These are phyloP conservation scores for Netelia melanura DNA, from an alignment of 2,888 invertebrate genomes.

Conservation along the genomic window DNA sequence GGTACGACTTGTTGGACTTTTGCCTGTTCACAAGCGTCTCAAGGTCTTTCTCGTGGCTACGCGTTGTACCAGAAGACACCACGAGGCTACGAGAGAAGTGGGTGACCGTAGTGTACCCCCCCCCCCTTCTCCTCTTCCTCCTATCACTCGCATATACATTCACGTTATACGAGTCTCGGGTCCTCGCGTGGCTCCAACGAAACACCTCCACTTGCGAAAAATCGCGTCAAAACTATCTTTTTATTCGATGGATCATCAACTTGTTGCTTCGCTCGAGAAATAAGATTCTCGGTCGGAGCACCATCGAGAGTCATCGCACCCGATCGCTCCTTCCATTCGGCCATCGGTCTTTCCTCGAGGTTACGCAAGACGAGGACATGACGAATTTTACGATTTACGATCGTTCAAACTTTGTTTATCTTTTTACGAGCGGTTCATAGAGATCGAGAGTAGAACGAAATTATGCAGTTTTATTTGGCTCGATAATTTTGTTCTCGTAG, in stretches of 20 bases:
- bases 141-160: neutral
- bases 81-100: constrained; percentile 57
- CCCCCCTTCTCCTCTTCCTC: constrained; percentile 2
- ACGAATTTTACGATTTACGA: neutral
- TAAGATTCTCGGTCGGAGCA: constrained; percentile 18
- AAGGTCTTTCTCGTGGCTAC: constrained; percentile 69
- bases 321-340: constrained; percentile 37
- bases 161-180: too few species aligned
- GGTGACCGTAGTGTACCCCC: constrained; percentile 65
- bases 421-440: neutral
- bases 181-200: neutral
- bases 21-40: constrained; percentile 65
- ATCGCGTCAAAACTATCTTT: constrained; percentile 31
- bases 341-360: neutral
- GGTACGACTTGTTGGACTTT: constrained; percentile 49
- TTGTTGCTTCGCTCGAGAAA: constrained; percentile 24
- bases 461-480: neutral
- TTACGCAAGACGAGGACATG: neutral
- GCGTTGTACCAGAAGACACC: constrained; percentile 61
- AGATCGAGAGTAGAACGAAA: neutral
- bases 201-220: constrained; percentile 37
- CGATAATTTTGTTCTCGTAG: neutral
- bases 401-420: neutral
- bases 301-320: constrained; percentile 56
- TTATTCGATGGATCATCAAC: constrained; percentile 52